Evolutionary conservation across 2,113 vertebrate species (phyloP).

Genomic region (Loxodonta africana): DNA sequence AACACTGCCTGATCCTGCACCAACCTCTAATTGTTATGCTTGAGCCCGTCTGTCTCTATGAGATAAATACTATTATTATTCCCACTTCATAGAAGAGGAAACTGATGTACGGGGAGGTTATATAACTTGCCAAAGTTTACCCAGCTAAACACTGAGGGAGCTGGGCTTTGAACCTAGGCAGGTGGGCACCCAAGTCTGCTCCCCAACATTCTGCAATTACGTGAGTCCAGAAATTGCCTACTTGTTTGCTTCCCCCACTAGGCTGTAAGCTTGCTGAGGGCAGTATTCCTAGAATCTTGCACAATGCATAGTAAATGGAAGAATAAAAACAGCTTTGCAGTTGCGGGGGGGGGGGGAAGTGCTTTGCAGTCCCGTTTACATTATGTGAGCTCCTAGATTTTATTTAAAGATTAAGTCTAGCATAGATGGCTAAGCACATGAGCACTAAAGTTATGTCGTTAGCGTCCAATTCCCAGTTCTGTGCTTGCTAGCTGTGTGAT

Average conservation of each 20-base stretch:
- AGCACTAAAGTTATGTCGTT: not conserved
- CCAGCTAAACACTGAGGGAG: not conserved
- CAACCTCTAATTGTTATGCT: too few species aligned
- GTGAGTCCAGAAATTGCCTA: not conserved
- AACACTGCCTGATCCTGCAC: too few species aligned
- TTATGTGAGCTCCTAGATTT: constrained; percentile 30
- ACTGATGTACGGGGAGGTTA: not conserved
- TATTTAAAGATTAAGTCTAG: not conserved
- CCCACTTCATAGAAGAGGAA: not conserved
- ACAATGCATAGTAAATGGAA: not conserved
- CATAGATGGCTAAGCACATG: not conserved
- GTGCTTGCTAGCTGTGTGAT: not conserved
- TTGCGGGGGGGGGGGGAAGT: too few species aligned
- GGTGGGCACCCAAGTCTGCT: not conserved
- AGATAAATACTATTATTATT: too few species aligned
- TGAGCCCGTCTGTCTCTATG: too few species aligned
- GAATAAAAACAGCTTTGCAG: not conserved
- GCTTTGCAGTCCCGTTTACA: not conserved
- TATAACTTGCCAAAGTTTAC: not conserved
- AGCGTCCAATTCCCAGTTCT: not conserved
- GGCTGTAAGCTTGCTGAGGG: not conserved
- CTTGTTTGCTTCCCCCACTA: not conserved
- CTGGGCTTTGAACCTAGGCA: not conserved
- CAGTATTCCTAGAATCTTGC: not conserved
- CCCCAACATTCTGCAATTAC: not conserved